Conservation (phyloP, 53 echinoderm and acorn worm genomes). For the Zoroaster sp. region DNA sequence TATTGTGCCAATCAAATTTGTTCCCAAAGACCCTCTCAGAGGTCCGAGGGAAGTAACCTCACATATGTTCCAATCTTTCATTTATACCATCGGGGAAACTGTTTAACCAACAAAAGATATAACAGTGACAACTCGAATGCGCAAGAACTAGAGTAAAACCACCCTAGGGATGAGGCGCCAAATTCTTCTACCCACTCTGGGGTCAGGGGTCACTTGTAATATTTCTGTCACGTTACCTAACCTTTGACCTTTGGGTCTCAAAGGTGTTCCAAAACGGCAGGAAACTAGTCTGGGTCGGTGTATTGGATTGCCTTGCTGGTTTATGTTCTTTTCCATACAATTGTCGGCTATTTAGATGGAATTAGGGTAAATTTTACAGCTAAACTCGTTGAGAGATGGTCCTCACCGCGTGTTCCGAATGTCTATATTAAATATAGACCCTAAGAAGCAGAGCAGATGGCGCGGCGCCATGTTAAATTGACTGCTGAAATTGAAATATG, state of each 20-base stretch:
- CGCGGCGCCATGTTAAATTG: slow-evolving; percentile 39
- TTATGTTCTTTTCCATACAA: not conserved
- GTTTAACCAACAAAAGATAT: slow-evolving; percentile 26
- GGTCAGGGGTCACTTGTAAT: slow-evolving; percentile 51
- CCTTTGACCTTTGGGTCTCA: not conserved
- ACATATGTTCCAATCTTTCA: not conserved
- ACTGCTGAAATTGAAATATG: not conserved
- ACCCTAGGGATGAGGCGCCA: slow-evolving; percentile 31
- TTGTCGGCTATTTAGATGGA: slow-evolving; percentile 56
- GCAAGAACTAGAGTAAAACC: slow-evolving; percentile 35
- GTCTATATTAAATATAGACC: not conserved
- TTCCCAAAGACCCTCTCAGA: not conserved
- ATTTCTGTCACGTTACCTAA: slow-evolving; percentile 58
- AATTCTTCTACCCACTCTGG: slow-evolving; percentile 28
- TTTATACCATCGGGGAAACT: slow-evolving; percentile 9
- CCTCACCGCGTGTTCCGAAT: not conserved
- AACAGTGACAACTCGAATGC: slow-evolving; percentile 18
- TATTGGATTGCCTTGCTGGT: not conserved
- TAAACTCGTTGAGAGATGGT: not conserved
- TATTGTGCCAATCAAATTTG: not conserved
- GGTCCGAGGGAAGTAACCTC: not conserved
- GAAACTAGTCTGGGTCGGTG: not conserved
- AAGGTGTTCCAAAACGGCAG: not conserved
- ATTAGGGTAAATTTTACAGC: slow-evolving; percentile 37
- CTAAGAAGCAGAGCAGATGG: slow-evolving; percentile 17